phyloP scores from a whole-genome alignment of 1,140 invertebrate species.

The Eulimnadia texana region DNA sequence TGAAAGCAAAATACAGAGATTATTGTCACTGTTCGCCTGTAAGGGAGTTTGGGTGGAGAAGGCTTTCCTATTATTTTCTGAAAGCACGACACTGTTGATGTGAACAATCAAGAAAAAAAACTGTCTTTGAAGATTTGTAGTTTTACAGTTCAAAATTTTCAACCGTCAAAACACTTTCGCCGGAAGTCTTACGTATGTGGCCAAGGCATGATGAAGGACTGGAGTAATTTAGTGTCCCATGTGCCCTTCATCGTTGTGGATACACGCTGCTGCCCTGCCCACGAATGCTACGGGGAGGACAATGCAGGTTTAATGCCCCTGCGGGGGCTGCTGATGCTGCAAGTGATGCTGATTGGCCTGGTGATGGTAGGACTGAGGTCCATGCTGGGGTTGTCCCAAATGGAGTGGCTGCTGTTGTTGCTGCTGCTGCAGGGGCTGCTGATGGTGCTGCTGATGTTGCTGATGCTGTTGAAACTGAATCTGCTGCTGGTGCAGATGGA shows the following conservation, averaged over 20 bases:
- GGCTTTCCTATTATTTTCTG: too few species aligned
- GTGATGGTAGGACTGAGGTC: slow-evolving; percentile 5
- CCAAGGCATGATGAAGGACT: background rate
- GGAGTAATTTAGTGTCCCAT: background rate
- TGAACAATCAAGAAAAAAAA: too few species aligned
- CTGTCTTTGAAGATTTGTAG: too few species aligned
- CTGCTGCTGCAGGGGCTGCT: slow-evolving; percentile 11
- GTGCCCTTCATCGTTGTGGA: background rate
- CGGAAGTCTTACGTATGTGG: background rate
- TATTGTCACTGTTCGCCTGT: too few species aligned
- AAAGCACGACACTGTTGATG: too few species aligned
- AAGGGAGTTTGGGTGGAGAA: too few species aligned
- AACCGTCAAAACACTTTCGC: too few species aligned
- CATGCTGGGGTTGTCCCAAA: background rate
- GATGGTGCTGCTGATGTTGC: slow-evolving; percentile 10
- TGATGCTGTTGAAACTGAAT: background rate
- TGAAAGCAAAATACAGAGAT: too few species aligned
- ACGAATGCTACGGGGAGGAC: too few species aligned
- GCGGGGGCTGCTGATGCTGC: background rate
- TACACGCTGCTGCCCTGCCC: too few species aligned
- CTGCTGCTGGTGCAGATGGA: slow-evolving; percentile 15
- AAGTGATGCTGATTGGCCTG: slow-evolving; percentile 9
- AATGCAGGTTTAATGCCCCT: background rate
- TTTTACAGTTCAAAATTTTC: too few species aligned
- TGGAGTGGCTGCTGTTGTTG: slow-evolving; percentile 11